These are phyloP conservation scores for Siderastrea siderea DNA, from an alignment of 92 coral and sea anemone genomes.

Conservation along the genomic window DNA sequence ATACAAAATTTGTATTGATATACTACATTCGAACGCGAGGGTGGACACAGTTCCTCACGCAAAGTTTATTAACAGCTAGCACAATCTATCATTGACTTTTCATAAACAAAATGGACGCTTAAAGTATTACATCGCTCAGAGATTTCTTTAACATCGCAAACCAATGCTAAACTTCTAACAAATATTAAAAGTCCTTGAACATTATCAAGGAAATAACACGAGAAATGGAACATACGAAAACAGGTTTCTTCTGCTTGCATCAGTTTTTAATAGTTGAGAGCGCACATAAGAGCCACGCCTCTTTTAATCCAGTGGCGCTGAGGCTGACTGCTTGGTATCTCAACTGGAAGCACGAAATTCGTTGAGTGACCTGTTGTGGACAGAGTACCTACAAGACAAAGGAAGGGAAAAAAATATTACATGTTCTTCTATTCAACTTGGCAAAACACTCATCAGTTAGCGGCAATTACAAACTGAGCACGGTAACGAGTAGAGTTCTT, in stretches of 20 bases:
- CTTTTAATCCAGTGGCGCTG: conserved; percentile 98
- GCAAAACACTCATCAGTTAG: too few species aligned
- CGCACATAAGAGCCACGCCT: conserved; percentile 99
- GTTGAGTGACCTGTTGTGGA: conserved; percentile 99
- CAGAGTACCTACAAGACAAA: conserved; percentile 78
- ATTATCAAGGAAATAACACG: background rate
- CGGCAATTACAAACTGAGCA: too few species aligned
- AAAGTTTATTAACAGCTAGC: background rate
- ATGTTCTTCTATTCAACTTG: too few species aligned
- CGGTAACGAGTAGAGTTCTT: too few species aligned
- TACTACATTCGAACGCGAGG: too few species aligned
- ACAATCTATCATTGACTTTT: too few species aligned
- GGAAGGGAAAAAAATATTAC: background rate
- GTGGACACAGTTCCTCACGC: too few species aligned
- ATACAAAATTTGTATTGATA: background rate
- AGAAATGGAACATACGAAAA: background rate
- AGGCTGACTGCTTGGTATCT: conserved; percentile 87
- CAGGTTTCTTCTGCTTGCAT: background rate
- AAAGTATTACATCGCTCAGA: background rate
- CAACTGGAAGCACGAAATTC: conserved; percentile 93
- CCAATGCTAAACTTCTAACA: background rate
- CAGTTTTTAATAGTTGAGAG: conserved; percentile 82
- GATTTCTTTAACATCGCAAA: too few species aligned
- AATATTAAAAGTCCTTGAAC: background rate
- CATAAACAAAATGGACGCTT: too few species aligned